phyloP scores from a whole-genome alignment of 1,140 invertebrate genomes.

The Drosophila subobscura region DNA sequence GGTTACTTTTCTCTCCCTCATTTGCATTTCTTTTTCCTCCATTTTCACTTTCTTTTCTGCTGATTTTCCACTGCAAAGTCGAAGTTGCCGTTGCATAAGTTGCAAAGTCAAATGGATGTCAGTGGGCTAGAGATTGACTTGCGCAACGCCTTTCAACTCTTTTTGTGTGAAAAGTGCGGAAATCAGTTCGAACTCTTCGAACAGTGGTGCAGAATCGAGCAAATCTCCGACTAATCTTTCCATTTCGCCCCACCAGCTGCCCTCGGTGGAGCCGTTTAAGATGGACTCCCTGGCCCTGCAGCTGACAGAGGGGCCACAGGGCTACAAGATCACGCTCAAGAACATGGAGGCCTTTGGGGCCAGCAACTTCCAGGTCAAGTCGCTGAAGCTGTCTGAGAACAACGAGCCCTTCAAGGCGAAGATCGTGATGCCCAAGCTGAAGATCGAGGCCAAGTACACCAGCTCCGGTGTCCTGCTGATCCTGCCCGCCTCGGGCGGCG shows the following conservation, averaged over 20 bases:
- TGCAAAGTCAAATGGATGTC: conserved; percentile 48
- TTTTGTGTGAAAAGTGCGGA: conserved; percentile 22
- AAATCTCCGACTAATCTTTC: neutral
- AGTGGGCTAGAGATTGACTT: conserved; percentile 48
- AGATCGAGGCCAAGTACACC: conserved; percentile 88
- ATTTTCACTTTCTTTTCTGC: neutral
- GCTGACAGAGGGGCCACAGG: conserved; percentile 88
- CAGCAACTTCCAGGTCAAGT: conserved; percentile 88
- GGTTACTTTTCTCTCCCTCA: conserved; percentile 17
- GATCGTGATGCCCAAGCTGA: conserved; percentile 87
- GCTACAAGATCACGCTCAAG: conserved; percentile 88
- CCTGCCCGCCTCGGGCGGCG: conserved; percentile 89
- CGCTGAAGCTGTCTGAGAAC: conserved; percentile 85
- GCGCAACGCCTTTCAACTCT: conserved; percentile 29
- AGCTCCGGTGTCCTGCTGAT: conserved; percentile 89
- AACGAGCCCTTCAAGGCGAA: conserved; percentile 87
- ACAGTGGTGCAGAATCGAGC: conserved; percentile 21
- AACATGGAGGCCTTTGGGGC: conserved; percentile 88
- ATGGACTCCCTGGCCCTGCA: conserved; percentile 89
- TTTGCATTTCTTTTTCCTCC: conserved; percentile 9
- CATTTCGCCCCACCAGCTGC: conserved; percentile 83
- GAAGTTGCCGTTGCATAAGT: conserved; percentile 65
- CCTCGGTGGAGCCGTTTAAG: conserved; percentile 88
- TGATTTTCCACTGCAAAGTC: conserved; percentile 39
- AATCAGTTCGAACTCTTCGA: conserved; percentile 8